Evolutionary conservation across 2,888 invertebrate genomes (phyloP).

Genomic region (Dyspetes luteomarginatus): DNA sequence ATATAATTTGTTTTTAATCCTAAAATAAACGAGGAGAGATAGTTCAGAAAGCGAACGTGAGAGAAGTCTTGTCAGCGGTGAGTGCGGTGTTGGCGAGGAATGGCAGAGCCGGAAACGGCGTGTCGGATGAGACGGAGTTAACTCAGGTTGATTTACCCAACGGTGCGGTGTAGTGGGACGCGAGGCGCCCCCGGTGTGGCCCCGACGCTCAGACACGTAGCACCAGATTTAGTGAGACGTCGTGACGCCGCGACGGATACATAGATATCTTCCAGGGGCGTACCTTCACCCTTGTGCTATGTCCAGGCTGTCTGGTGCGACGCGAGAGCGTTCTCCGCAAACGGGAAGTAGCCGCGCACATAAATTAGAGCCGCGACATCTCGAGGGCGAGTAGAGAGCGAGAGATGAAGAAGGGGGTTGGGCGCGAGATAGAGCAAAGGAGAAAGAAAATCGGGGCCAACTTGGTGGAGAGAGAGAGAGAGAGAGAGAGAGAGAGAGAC

Average conservation of each 20-base stretch:
- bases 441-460: constrained; percentile 63
- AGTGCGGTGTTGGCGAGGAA: constrained; percentile 58
- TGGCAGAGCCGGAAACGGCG: constrained; percentile 78
- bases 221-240: constrained; percentile 83
- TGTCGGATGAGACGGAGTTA: constrained; percentile 81
- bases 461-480: constrained; percentile 56
- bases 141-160: constrained; percentile 81
- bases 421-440: constrained; percentile 46
- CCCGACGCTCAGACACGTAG: constrained; percentile 79
- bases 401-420: constrained; percentile 49
- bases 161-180: constrained; percentile 66
- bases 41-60: constrained; percentile 14
- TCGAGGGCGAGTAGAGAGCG: constrained; percentile 69
- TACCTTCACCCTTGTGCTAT: constrained; percentile 75
- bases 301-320: constrained; percentile 75
- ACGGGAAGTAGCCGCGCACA: constrained; percentile 79
- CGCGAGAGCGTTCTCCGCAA: constrained; percentile 73
- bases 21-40: constrained; percentile 9
- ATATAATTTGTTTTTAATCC: neutral
- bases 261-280: constrained; percentile 81
- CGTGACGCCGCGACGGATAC: constrained; percentile 82
- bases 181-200: constrained; percentile 58
- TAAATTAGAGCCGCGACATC: constrained; percentile 79
- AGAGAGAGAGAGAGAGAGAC: constrained; percentile 51
- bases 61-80: constrained; percentile 72